phyloP scores from a whole-genome alignment of 2,113 vertebrate genomes.

The Agelaius tricolor region DNA sequence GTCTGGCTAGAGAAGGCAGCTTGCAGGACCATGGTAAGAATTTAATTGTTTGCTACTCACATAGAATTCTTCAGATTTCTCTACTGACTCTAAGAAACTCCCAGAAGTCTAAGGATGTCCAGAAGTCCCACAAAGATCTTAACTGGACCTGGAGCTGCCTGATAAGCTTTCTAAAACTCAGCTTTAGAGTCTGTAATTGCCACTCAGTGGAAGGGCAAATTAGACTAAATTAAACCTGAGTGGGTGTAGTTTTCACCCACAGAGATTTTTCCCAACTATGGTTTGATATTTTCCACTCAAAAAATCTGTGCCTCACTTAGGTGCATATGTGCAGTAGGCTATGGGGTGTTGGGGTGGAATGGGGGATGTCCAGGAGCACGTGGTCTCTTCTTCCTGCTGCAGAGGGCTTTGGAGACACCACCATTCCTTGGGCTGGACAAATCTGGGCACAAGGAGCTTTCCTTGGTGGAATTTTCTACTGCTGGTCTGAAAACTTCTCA shows the following conservation, averaged over 20 bases:
- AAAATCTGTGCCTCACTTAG: neutral
- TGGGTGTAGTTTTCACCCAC: neutral
- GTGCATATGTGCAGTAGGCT: neutral
- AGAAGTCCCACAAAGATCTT: neutral
- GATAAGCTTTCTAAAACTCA: neutral
- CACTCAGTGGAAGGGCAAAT: neutral
- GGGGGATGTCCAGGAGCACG: neutral
- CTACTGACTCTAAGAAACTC: neutral
- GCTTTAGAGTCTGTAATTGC: neutral
- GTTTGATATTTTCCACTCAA: neutral
- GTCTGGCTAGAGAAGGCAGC: neutral
- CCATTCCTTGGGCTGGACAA: neutral
- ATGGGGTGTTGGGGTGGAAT: neutral
- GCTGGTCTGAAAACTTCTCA: constrained; percentile 8
- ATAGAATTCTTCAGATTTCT: neutral
- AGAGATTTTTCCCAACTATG: neutral
- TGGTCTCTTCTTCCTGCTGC: neutral
- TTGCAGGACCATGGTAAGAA: neutral
- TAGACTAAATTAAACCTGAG: neutral
- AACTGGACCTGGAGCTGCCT: neutral
- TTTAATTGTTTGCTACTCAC: neutral
- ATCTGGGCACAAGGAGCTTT: neutral
- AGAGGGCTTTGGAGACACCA: neutral
- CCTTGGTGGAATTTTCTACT: constrained; percentile 3
- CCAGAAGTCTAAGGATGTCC: neutral